Evolutionary conservation across 2,888 invertebrate genomes (phyloP).

Genomic region (Mantis religiosa): DNA sequence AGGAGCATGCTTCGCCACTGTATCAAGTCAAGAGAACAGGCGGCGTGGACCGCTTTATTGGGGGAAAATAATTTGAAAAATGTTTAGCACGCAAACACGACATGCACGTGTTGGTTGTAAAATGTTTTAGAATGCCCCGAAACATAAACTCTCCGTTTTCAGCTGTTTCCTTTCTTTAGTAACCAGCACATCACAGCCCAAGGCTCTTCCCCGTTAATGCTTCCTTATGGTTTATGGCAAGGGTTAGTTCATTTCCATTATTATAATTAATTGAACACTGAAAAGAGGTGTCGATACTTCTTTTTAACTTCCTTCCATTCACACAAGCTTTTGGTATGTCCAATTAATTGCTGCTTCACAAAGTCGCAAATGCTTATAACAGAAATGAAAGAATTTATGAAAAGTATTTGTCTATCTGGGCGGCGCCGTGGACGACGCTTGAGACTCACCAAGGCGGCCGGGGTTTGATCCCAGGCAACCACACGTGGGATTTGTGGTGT

Average conservation of each 20-base stretch:
- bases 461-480: no score
- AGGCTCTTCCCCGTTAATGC: not conserved
- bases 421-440: no score
- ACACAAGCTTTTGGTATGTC: no score
- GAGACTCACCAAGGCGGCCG: no score
- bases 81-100: not conserved
- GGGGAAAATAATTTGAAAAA: not conserved
- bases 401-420: no score
- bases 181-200: not conserved
- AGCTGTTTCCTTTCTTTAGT: not conserved
- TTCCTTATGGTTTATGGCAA: not conserved
- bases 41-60: not conserved
- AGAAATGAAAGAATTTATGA: no score
- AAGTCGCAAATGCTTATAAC: no score
- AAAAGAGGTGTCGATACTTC: not conserved
- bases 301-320: no score
- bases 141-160: not conserved
- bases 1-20: not conserved
- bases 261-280: not conserved
- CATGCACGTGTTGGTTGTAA: not conserved
- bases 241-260: not conserved
- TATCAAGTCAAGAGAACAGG: not conserved
- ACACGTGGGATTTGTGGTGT: no score
- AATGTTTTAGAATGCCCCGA: not conserved
- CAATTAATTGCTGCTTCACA: no score